Evolutionary conservation across 1,140 invertebrate genomes (phyloP).

Genomic region (Drosophila punjabiensis): DNA sequence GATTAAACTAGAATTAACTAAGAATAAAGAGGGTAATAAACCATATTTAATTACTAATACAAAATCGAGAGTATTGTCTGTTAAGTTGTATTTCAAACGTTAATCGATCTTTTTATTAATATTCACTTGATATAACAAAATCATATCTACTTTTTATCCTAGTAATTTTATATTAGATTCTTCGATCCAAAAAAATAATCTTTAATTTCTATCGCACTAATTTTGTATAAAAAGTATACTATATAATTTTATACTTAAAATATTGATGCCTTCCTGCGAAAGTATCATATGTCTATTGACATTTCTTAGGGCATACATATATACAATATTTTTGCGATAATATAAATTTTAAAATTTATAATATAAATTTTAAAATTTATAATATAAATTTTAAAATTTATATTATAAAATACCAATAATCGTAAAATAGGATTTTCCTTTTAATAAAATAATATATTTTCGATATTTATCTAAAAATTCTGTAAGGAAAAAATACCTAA

Average conservation of each 20-base stretch:
- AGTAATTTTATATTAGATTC: background rate
- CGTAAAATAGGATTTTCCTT: background rate
- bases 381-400: background rate
- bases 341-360: too few species aligned
- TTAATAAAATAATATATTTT: background rate
- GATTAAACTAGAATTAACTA: too few species aligned
- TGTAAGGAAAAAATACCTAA: too few species aligned
- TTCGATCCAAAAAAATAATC: background rate
- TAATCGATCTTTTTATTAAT: background rate
- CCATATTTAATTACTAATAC: background rate
- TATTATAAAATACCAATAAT: background rate
- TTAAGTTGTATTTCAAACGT: background rate
- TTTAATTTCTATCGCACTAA: background rate
- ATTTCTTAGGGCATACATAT: too few species aligned
- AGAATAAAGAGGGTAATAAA: too few species aligned
- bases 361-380: too few species aligned
- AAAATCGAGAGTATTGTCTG: background rate
- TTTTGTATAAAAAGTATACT: background rate
- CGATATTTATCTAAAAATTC: too few species aligned
- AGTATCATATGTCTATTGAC: too few species aligned
- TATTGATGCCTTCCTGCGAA: too few species aligned
- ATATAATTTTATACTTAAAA: too few species aligned
- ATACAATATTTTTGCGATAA: background rate
- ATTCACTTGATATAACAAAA: background rate
- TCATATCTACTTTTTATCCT: background rate